These are phyloP conservation scores for Gadopsis marmoratus DNA, from an alignment of 2,797 vertebrate genomes.

Conservation along the genomic window DNA sequence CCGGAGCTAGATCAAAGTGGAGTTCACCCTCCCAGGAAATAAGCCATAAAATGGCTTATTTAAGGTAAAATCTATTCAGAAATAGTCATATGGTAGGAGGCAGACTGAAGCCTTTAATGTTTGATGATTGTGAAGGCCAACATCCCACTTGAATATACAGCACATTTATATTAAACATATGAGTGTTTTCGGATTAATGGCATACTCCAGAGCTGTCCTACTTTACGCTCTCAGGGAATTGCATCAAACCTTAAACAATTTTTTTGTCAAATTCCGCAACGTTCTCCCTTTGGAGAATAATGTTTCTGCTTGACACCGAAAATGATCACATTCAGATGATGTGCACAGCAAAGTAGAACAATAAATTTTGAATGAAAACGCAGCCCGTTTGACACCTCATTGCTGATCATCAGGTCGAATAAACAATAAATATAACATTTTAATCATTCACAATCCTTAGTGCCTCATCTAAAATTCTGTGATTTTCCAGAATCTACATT, in stretches of 20 bases:
- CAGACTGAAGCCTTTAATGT: slow-evolving; percentile 1
- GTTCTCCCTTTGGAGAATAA: not conserved
- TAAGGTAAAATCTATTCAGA: slow-evolving; percentile 33
- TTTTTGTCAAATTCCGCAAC: not conserved
- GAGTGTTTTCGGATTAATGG: not conserved
- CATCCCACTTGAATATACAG: not conserved
- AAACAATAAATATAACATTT: not conserved
- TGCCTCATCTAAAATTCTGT: not conserved
- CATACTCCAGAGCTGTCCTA: not conserved
- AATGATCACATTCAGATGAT: not conserved
- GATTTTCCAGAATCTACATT: not conserved
- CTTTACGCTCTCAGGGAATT: slow-evolving; percentile 10
- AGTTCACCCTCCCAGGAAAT: not conserved
- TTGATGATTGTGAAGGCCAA: slow-evolving; percentile 13
- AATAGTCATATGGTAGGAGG: not conserved
- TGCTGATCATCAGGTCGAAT: not conserved
- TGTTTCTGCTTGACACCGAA: not conserved
- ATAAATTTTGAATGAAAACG: not conserved
- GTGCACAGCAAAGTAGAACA: not conserved
- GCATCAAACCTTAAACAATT: not conserved
- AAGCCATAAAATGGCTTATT: slow-evolving; percentile 19
- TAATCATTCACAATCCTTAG: not conserved
- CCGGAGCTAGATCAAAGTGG: slow-evolving; percentile 59
- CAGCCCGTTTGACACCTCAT: not conserved
- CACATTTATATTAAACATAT: slow-evolving; percentile 4